Percentiles rank a stretch among this genome's conserved stretches.
phyloP scores from a whole-genome alignment of 2,797 vertebrate genomes.

The Podargus strigoides region DNA sequence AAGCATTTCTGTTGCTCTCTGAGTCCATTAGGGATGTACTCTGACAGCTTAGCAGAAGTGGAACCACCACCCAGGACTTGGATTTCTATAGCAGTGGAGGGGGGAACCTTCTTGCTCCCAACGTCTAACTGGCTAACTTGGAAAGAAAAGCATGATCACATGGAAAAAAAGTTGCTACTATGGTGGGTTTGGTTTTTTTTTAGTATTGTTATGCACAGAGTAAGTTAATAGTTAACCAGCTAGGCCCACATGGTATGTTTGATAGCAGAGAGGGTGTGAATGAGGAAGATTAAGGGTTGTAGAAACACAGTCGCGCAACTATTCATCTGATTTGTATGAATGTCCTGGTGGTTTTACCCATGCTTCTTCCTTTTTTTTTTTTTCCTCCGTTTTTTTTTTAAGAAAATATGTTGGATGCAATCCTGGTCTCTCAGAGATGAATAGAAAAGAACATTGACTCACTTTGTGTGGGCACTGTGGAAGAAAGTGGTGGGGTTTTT shows the following conservation, averaged over 20 bases:
- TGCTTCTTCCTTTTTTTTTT: neutral
- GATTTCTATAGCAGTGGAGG: neutral
- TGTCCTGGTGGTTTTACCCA: neutral
- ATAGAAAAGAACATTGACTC: conserved; percentile 60
- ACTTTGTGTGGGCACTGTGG: conserved; percentile 56
- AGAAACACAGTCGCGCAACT: neutral
- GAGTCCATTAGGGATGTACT: neutral
- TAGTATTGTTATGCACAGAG: neutral
- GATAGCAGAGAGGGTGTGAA: neutral
- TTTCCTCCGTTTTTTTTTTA: neutral
- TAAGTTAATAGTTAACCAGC: neutral
- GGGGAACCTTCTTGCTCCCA: neutral
- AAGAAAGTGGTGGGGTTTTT: conserved; percentile 36
- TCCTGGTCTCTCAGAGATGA: conserved; percentile 43
- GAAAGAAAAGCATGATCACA: neutral
- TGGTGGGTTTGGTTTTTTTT: neutral
- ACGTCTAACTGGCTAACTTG: neutral
- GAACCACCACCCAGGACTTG: neutral
- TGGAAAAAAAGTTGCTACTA: neutral
- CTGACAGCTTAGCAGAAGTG: neutral
- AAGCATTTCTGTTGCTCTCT: neutral
- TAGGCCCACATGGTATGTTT: neutral
- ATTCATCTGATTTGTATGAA: conserved; percentile 17
- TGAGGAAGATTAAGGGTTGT: conserved; percentile 25
- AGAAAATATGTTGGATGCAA: conserved; percentile 32